Evolutionary conservation across 1,140 invertebrate genomes (phyloP).

Genomic region (Alviniconcha marisindica): DNA sequence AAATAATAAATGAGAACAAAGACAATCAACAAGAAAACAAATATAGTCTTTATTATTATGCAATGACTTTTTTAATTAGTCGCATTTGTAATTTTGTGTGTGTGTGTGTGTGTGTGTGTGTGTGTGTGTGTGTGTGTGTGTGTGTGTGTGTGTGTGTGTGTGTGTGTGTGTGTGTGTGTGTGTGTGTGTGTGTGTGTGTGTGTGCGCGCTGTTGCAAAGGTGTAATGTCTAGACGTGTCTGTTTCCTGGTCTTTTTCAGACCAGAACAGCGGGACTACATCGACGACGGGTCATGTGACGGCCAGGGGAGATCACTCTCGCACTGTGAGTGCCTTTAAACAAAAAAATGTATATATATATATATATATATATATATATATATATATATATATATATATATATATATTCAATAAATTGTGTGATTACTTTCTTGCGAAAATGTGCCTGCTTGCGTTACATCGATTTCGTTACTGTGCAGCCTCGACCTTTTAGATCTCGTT

Average conservation of each 20-base stretch:
- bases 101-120: background rate
- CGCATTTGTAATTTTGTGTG: too few species aligned
- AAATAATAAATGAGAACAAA: too few species aligned
- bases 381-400: too few species aligned
- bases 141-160: background rate
- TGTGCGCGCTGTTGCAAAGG: background rate
- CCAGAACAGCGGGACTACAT: constrained; percentile 68
- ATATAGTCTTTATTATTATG: background rate
- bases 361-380: too few species aligned
- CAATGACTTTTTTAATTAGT: too few species aligned
- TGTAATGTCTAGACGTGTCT: constrained; percentile 23
- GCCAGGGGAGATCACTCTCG: constrained; percentile 63
- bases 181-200: constrained; percentile 13
- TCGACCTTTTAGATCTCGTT: too few species aligned
- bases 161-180: constrained; percentile 10
- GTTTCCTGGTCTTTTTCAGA: constrained; percentile 47
- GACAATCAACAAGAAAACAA: background rate
- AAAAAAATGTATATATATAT: too few species aligned
- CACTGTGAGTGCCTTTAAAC: constrained; percentile 66
- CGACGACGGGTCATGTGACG: constrained; percentile 59
- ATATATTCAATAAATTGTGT: too few species aligned
- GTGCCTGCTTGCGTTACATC: too few species aligned
- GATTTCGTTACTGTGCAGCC: too few species aligned
- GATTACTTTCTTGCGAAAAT: too few species aligned
- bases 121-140: background rate